These are phyloP conservation scores for Pseudochirops corinnae DNA, from an alignment of 2,797 vertebrate species.

Conservation along the genomic window DNA sequence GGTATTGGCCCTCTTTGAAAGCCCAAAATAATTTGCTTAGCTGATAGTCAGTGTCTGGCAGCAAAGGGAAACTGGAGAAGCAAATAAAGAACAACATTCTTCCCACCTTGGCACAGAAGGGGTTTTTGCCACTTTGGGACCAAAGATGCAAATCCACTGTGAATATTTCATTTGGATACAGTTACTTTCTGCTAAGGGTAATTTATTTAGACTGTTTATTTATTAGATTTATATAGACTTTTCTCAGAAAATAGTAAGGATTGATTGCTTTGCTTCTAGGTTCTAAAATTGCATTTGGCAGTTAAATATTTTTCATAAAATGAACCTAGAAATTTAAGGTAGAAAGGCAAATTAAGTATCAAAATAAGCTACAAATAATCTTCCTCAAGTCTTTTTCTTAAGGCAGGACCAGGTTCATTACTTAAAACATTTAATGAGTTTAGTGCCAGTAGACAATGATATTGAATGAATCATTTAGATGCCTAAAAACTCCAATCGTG, in stretches of 20 bases:
- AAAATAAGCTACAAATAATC: background rate
- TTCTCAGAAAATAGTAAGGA: slow-evolving; percentile 8
- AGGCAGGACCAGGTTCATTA: background rate
- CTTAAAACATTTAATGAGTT: background rate
- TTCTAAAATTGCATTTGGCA: background rate
- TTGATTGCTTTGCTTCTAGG: background rate
- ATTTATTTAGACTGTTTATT: background rate
- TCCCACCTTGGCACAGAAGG: background rate
- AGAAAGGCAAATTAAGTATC: background rate
- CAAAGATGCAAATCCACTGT: background rate
- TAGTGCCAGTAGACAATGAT: background rate
- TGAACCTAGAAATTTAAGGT: background rate
- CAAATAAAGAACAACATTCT: background rate
- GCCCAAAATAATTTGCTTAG: background rate
- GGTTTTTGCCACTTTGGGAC: background rate
- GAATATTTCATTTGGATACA: slow-evolving; percentile 8
- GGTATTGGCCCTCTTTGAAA: background rate
- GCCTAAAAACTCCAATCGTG: background rate
- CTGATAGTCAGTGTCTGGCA: background rate
- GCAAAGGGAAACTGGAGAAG: background rate
- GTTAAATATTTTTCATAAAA: background rate
- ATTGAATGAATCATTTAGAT: background rate
- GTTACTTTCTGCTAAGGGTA: background rate
- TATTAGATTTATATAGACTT: slow-evolving; percentile 3
- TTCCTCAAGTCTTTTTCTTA: background rate